Conservation (phyloP, 2,888 invertebrate species). For the Nymphalis c-album region DNA sequence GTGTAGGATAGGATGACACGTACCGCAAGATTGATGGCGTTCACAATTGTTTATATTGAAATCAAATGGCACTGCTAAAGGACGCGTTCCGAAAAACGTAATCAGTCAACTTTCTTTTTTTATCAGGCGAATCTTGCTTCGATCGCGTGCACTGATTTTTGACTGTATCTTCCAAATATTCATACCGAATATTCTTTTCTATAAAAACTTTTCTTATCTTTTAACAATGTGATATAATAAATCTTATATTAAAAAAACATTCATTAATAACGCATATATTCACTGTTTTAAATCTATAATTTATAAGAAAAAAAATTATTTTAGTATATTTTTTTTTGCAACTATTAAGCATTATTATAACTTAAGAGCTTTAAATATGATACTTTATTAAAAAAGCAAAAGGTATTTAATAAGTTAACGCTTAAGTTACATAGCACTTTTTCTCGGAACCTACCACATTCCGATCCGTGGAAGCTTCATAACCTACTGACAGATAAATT, state of each 20-base stretch:
- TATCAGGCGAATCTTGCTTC: constrained; percentile 19
- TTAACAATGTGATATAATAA: too few relatives aligned
- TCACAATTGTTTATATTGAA: constrained; percentile 29
- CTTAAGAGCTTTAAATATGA: too few relatives aligned
- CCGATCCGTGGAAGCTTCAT: background rate
- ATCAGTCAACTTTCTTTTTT: constrained; percentile 21
- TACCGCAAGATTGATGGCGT: constrained; percentile 23
- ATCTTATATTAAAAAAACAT: too few relatives aligned
- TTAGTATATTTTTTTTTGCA: too few relatives aligned
- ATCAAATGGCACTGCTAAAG: constrained; percentile 12
- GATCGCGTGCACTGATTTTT: constrained; percentile 12
- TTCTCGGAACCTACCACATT: constrained; percentile 3
- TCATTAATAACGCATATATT: too few relatives aligned
- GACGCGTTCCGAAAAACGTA: constrained; percentile 24
- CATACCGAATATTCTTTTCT: too few relatives aligned
- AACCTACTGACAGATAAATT: constrained; percentile 8
- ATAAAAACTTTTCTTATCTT: too few relatives aligned
- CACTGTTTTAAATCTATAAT: too few relatives aligned
- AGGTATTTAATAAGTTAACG: background rate
- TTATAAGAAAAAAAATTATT: too few relatives aligned
- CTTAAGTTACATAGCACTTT: background rate
- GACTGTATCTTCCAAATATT: background rate
- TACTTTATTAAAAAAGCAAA: background rate
- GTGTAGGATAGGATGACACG: constrained; percentile 20
- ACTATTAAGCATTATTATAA: too few relatives aligned